These are phyloP conservation scores for Corythornis leucogaster DNA, from an alignment of 2,797 vertebrate genomes.

Conservation along the genomic window DNA sequence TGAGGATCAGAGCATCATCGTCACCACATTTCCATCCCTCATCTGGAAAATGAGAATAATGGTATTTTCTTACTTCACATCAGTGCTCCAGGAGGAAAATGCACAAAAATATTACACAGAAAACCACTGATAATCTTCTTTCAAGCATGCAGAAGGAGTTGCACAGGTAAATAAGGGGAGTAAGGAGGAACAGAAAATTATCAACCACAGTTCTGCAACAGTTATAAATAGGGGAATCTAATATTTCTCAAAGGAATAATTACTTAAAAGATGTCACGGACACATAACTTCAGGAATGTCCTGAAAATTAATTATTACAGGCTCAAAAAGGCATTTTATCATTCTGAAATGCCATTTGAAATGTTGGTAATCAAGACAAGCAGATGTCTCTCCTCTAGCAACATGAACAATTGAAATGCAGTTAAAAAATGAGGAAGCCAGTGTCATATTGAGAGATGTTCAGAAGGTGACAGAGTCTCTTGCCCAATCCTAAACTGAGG, in stretches of 20 bases:
- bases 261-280: neutral
- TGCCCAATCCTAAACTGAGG: constrained; percentile 18
- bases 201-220: neutral
- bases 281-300: neutral
- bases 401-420: constrained; percentile 19
- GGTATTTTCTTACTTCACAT: neutral
- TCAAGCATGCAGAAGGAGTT: neutral
- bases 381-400: neutral
- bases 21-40: neutral
- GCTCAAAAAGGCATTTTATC: neutral
- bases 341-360: neutral
- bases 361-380: neutral
- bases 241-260: neutral
- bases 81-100: neutral
- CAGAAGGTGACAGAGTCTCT: neutral
- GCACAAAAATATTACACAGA: neutral
- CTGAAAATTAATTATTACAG: neutral
- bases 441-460: neutral
- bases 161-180: neutral
- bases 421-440: constrained; percentile 3
- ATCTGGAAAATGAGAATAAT: neutral
- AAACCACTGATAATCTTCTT: neutral
- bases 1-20: neutral
- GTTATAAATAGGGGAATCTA: neutral
- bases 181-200: neutral